phyloP scores from a whole-genome alignment of 2,113 vertebrate genomes.

The Budorcas taxicolor region DNA sequence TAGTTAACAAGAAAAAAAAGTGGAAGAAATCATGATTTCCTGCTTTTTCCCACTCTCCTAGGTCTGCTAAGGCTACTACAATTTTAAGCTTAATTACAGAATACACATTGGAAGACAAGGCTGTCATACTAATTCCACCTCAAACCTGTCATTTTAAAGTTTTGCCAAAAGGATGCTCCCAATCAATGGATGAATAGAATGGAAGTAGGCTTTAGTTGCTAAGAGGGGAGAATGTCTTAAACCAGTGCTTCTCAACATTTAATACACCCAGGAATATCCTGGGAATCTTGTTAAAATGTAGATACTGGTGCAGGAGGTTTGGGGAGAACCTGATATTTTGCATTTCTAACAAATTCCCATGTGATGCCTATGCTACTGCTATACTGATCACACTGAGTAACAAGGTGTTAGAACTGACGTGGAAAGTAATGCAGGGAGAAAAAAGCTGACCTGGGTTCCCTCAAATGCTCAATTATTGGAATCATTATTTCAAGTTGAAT shows the following conservation, averaged over 20 bases:
- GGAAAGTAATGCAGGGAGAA: neutral
- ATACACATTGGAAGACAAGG: slow-evolving; percentile 28
- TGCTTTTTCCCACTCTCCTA: neutral
- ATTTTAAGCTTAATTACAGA: slow-evolving; percentile 37
- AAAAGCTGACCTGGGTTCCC: neutral
- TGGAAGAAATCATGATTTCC: neutral
- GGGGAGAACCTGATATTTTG: neutral
- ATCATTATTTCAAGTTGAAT: slow-evolving; percentile 1
- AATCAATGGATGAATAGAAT: neutral
- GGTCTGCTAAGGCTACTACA: neutral
- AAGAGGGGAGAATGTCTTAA: neutral
- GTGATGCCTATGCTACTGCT: neutral
- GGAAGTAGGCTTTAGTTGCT: neutral
- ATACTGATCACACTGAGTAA: neutral
- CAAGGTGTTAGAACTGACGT: neutral
- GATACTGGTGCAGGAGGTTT: neutral
- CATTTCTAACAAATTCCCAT: slow-evolving; percentile 49
- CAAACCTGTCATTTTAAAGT: slow-evolving; percentile 30
- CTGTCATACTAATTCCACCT: neutral
- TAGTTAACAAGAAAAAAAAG: slow-evolving; percentile 29
- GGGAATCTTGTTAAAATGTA: slow-evolving; percentile 12
- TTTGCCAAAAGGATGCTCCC: neutral
- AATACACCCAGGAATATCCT: neutral
- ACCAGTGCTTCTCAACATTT: neutral
- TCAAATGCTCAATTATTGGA: neutral